A percentile compares a stretch with the other conserved stretches of the same genome.
These are phyloP conservation scores for Phoronis australis DNA, from an alignment of 2,888 invertebrate genomes.

Conservation along the genomic window DNA sequence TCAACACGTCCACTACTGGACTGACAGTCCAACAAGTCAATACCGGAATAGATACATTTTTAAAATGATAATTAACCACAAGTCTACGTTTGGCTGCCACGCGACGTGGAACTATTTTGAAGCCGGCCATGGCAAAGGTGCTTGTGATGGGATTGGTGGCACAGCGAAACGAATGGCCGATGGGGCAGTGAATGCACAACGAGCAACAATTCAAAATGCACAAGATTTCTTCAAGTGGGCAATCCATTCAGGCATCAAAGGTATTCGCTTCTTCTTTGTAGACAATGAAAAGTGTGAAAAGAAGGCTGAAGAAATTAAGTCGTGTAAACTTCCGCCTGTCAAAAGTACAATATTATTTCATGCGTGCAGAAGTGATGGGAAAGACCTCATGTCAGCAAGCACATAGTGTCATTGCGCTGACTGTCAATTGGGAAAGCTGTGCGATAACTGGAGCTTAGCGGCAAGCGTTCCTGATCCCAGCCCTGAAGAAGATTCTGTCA, in stretches of 20 bases:
- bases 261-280: neutral
- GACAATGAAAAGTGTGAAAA: neutral
- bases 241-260: neutral
- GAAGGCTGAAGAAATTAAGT: neutral
- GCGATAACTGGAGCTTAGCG: no score
- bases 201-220: slow-evolving; percentile 9
- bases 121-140: slow-evolving; percentile 14
- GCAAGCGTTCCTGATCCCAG: no score
- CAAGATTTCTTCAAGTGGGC: slow-evolving; percentile 8
- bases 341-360: neutral
- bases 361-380: no score
- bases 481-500: no score
- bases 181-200: slow-evolving; percentile 10
- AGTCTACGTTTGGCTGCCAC: slow-evolving; percentile 1
- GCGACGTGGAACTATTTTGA: slow-evolving; percentile 22
- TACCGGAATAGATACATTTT: slow-evolving; percentile 20
- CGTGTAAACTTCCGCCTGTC: neutral
- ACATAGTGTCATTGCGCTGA: no score
- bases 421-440: no score
- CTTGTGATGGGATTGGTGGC: slow-evolving; percentile 18
- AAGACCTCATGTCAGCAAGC: no score
- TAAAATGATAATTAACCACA: slow-evolving; percentile 9
- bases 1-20: slow-evolving; percentile 16
- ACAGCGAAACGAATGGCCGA: slow-evolving; percentile 15
- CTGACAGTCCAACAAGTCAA: slow-evolving; percentile 17